Conservation (phyloP, 1,140 invertebrate genomes). For the Saccostrea cuccullata region DNA sequence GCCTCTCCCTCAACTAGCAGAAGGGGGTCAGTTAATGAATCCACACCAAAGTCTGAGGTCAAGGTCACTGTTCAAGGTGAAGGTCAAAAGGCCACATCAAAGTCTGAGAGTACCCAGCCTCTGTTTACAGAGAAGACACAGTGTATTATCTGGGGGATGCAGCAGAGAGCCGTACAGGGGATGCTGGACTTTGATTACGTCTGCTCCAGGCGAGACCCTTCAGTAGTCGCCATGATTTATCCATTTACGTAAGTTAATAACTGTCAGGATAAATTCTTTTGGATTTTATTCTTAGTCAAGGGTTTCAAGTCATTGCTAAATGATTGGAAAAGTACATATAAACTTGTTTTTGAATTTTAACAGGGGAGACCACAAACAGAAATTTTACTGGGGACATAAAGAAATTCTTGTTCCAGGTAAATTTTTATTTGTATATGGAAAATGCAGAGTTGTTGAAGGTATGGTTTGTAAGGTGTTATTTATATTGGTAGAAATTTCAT, state of each 20-base stretch:
- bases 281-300: too few species aligned
- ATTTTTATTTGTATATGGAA: neutral
- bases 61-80: neutral
- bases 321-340: neutral
- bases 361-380: conserved; percentile 99
- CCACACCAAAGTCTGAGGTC: conserved; percentile 18
- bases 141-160: conserved; percentile 99
- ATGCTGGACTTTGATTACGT: conserved; percentile 99
- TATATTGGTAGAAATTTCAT: too few species aligned
- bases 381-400: conserved; percentile 99
- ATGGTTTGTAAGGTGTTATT: too few species aligned
- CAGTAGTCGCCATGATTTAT: conserved; percentile 97
- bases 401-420: conserved; percentile 92
- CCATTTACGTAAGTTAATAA: conserved; percentile 83
- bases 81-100: conserved; percentile 10
- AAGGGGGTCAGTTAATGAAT: conserved; percentile 59
- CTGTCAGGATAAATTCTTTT: too few species aligned
- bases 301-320: too few species aligned
- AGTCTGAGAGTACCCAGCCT: conserved; percentile 33
- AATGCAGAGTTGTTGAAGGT: too few species aligned
- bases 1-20: conserved; percentile 65
- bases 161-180: conserved; percentile 96
- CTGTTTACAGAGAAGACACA: conserved; percentile 91
- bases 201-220: conserved; percentile 90
- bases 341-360: neutral